Base-by-base conservation (phyloP, 1,140 invertebrate species). In the Cydia pomonella region DNA sequence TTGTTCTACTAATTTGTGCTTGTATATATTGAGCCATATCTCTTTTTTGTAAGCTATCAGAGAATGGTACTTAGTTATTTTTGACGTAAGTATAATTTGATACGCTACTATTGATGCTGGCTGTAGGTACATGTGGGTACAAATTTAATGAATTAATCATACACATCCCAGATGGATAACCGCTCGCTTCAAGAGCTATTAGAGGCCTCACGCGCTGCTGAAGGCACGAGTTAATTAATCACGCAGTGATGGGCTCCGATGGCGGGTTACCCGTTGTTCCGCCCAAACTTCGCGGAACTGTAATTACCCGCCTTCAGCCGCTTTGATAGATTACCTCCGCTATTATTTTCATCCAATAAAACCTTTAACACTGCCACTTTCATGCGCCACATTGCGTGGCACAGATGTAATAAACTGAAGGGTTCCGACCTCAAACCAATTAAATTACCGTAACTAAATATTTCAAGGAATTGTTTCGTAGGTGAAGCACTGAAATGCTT, bases 161-260 rank as follows among this genome's bases (percentile, higher is more conserved):
- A 50, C 47, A n/a, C 47, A 50, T 59, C 6, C 16, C 4, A 23
- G n/a, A 59, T 59, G 53, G 12, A 23, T 59, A 23, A 10, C 21
- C 53, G 53, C 53, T 23, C 53, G 53, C 18, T 23, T 38, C 33
- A 69, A 69, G 5, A 69, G 29, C 64, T 29, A 38, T 69, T 33
- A 33, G 25, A 33, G 29, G n/a, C 13, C 6, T 21, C 12, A 9
- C 16, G 64, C 27, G 10, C 27, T 18, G 29, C 16, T 18, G 64
- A 38, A 69, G 64, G 64, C 64, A 13, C 18, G 29, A 71, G 75
- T 78, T 84, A 82, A 87, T 85, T 87, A 87, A 83, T 84, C 79
- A 80, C 78, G 74, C 38, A 73, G 69, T 38, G 64, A 69, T 69
- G 29, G 64, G 64, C 33, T 12, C 9, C 23, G 27, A 74, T 73